Conservation (phyloP, 2,113 vertebrate genomes). For the Ginglymostoma cirratum region DNA sequence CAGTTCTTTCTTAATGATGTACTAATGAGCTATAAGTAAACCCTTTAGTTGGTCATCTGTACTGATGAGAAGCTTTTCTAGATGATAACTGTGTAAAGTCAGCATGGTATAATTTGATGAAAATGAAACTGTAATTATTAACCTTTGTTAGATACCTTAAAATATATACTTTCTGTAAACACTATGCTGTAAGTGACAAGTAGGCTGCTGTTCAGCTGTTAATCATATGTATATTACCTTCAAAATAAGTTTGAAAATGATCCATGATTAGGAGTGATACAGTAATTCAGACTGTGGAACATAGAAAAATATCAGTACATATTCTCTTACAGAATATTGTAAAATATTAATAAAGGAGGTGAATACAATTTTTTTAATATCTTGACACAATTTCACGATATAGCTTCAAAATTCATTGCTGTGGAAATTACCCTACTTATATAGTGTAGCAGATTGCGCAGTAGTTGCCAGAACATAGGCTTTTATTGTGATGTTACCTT, state of each 20-base stretch:
- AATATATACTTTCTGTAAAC: not conserved
- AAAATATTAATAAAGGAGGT: not conserved
- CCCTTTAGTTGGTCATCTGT: not conserved
- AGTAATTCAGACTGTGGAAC: not conserved
- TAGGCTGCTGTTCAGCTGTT: not conserved
- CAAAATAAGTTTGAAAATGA: not conserved
- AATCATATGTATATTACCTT: not conserved
- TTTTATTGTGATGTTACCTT: not conserved
- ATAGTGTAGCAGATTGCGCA: not conserved
- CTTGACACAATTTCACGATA: not conserved
- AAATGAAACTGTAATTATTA: slow-evolving; percentile 1
- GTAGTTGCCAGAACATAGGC: not conserved
- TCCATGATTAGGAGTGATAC: not conserved
- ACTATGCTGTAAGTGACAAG: not conserved
- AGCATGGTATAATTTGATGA: not conserved
- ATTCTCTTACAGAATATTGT: not conserved
- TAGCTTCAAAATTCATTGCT: not conserved
- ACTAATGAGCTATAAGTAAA: not conserved
- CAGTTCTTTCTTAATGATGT: not conserved
- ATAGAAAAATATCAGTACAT: not conserved
- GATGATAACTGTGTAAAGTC: not conserved
- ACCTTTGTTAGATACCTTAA: not conserved
- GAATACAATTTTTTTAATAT: not conserved
- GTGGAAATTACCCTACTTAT: not conserved
- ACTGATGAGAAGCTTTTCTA: not conserved